Percentiles rank a stretch among this genome's conserved stretches.
Evolutionary conservation across 2,113 vertebrate genomes (phyloP).

Genomic region (Eulemur rufifrons): DNA sequence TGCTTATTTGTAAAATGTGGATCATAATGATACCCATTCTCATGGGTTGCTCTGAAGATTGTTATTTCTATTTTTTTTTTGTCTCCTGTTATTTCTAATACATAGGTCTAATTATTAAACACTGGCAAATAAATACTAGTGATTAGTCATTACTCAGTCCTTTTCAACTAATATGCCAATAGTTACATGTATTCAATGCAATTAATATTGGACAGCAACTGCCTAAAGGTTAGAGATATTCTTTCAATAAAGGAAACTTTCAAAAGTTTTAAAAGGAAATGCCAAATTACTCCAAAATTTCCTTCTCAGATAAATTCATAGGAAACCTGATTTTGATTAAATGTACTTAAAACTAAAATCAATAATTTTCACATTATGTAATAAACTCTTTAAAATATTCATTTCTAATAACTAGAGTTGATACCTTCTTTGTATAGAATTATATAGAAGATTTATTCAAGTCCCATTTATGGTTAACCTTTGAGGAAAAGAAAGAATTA

Average conservation of each 20-base stretch:
- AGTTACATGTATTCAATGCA: not conserved
- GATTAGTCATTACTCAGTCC: not conserved
- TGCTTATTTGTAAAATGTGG: not conserved
- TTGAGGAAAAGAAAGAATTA: constrained; percentile 21
- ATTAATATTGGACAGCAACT: not conserved
- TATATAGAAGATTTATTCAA: not conserved
- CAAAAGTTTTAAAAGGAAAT: constrained; percentile 5
- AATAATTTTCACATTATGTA: not conserved
- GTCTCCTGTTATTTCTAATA: not conserved
- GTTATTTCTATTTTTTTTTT: not conserved
- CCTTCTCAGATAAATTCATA: not conserved
- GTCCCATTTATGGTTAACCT: not conserved
- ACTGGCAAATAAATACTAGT: not conserved
- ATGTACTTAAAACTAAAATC: not conserved
- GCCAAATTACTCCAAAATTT: not conserved
- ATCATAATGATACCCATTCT: not conserved
- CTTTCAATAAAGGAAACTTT: constrained; percentile 7
- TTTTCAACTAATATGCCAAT: not conserved
- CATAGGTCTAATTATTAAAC: not conserved
- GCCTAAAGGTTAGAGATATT: not conserved
- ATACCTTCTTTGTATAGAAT: not conserved
- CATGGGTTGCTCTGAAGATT: not conserved
- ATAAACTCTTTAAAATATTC: not conserved
- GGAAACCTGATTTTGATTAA: not conserved
- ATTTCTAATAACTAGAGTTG: not conserved